These are phyloP conservation scores for Pangasius mekongensis DNA, from an alignment of 2,797 vertebrate genomes.

Conservation along the genomic window DNA sequence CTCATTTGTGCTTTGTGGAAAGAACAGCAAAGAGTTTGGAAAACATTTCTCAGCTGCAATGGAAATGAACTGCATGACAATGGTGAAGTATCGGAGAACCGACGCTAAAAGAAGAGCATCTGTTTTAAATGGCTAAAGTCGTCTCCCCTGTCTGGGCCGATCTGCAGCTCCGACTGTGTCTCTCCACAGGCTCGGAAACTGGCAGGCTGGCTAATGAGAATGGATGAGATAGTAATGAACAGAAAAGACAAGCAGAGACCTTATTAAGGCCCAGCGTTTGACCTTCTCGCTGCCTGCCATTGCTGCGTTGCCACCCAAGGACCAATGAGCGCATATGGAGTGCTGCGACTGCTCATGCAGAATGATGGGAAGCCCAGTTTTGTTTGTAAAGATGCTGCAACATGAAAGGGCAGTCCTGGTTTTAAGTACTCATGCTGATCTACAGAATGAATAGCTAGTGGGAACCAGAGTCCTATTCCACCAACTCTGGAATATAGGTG, in stretches of 20 bases:
- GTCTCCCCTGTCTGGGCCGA: neutral
- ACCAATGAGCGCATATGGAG: neutral
- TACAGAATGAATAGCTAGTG: neutral
- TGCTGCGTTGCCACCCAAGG: neutral
- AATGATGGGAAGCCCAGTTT: neutral
- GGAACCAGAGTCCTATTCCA: neutral
- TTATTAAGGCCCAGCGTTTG: constrained; percentile 28
- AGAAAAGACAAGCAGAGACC: constrained; percentile 27
- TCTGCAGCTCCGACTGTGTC: constrained; percentile 16
- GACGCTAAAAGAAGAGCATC: constrained; percentile 1
- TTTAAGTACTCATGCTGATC: neutral
- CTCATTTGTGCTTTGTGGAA: constrained; percentile 19
- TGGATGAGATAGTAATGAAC: constrained; percentile 12
- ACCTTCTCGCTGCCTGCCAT: constrained; percentile 5
- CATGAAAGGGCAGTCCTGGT: neutral
- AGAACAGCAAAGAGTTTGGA: constrained; percentile 4
- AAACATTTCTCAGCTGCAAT: neutral
- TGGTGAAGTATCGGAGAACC: neutral
- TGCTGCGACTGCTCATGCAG: neutral
- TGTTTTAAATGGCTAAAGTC: neutral
- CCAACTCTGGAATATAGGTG: neutral
- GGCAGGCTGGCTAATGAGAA: constrained; percentile 31
- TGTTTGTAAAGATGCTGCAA: neutral
- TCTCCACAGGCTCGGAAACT: neutral
- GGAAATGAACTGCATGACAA: neutral